These are phyloP conservation scores for Coregonus ussuriensis DNA, from an alignment of 2,797 vertebrate species.

Conservation along the genomic window DNA sequence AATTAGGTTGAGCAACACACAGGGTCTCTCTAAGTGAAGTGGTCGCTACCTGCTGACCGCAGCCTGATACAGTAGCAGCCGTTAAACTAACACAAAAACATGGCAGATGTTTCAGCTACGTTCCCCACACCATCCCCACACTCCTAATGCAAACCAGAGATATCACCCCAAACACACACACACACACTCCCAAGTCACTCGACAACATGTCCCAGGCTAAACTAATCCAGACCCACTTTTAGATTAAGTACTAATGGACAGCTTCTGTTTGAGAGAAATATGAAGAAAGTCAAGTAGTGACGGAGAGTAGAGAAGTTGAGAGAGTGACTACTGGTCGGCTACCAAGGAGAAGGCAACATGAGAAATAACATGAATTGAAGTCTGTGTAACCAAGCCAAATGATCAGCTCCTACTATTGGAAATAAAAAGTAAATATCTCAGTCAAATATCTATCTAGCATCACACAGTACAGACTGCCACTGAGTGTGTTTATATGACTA, in stretches of 20 bases:
- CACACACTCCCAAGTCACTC: slow-evolving; percentile 21
- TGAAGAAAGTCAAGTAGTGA: too few species aligned
- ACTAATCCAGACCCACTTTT: slow-evolving; percentile 22
- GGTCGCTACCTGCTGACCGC: slow-evolving; percentile 77
- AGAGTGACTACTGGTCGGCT: too few species aligned
- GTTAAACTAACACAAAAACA: slow-evolving; percentile 79
- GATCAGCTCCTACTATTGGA: too few species aligned
- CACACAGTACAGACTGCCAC: too few species aligned
- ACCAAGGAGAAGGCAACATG: too few species aligned
- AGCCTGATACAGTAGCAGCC: slow-evolving; percentile 78
- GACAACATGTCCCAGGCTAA: neutral
- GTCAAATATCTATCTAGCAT: too few species aligned
- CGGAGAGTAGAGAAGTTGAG: too few species aligned
- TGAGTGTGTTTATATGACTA: too few species aligned
- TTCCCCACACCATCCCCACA: slow-evolving; percentile 38
- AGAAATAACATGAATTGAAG: too few species aligned
- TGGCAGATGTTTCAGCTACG: slow-evolving; percentile 68
- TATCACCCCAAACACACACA: slow-evolving; percentile 44
- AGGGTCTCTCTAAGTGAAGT: slow-evolving; percentile 69
- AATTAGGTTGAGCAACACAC: slow-evolving; percentile 73
- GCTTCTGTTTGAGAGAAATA: too few species aligned
- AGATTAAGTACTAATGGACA: slow-evolving; percentile 15
- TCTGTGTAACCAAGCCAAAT: too few species aligned
- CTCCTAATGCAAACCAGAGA: slow-evolving; percentile 72
- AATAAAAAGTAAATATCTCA: too few species aligned